A percentile compares a stretch with the other conserved stretches of the same genome.
These are phyloP conservation scores for Xiphorhynchus elegans DNA, from an alignment of 2,113 vertebrate species.

Conservation along the genomic window DNA sequence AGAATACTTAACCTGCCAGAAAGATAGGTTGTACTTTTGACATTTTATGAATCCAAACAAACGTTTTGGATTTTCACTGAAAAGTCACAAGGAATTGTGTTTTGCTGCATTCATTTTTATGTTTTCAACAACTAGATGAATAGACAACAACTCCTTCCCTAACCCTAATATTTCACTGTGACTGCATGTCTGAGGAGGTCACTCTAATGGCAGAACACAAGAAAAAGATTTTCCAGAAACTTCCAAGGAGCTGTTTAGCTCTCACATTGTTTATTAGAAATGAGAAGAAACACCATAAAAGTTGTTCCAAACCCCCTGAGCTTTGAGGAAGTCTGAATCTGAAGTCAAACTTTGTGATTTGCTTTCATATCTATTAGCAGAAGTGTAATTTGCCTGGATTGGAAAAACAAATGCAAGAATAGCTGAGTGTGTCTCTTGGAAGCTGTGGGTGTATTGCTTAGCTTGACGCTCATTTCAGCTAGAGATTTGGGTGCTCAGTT, in stretches of 20 bases:
- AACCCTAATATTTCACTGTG: not conserved
- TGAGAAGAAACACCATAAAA: not conserved
- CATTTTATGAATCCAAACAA: not conserved
- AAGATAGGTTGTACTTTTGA: not conserved
- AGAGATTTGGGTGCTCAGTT: not conserved
- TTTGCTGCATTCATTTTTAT: not conserved
- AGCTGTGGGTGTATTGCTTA: not conserved
- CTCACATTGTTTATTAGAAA: not conserved
- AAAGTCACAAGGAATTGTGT: not conserved
- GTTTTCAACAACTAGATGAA: not conserved
- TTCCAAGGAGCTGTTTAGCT: not conserved
- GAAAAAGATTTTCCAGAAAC: not conserved
- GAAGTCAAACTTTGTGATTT: not conserved
- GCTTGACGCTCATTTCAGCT: slow-evolving; percentile 13
- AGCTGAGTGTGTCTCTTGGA: slow-evolving; percentile 28
- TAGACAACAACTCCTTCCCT: not conserved
- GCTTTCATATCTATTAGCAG: not conserved
- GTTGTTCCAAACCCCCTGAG: not conserved
- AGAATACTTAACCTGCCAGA: not conserved
- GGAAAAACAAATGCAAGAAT: slow-evolving; percentile 31
- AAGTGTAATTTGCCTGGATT: not conserved
- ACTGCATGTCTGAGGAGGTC: not conserved
- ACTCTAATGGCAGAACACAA: not conserved
- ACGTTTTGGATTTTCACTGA: not conserved
- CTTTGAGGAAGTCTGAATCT: not conserved